A percentile compares a stretch with the other conserved stretches of the same genome.
Conservation (phyloP, 2,888 invertebrate species). For the Drosophila macrospina region DNA sequence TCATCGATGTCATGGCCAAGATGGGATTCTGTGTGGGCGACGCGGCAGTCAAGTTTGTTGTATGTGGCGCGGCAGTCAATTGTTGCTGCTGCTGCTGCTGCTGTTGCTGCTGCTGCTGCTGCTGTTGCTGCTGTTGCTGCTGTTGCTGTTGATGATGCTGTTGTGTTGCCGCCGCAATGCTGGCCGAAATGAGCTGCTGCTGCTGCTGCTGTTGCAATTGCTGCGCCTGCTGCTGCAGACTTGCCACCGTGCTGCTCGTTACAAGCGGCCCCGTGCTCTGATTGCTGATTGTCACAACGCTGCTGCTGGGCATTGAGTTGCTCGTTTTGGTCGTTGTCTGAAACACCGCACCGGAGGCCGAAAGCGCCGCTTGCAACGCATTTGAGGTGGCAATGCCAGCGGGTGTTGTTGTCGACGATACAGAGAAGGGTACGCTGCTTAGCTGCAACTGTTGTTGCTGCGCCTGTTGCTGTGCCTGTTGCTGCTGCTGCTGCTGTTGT, state of each 20-base stretch:
- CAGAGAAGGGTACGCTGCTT: slow-evolving; percentile 81
- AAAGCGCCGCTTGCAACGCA: slow-evolving; percentile 85
- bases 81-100: slow-evolving; percentile 83
- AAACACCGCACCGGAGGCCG: slow-evolving; percentile 85
- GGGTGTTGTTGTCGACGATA: slow-evolving; percentile 80
- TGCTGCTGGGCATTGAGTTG: slow-evolving; percentile 81
- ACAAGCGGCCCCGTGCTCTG: slow-evolving; percentile 80
- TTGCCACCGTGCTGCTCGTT: slow-evolving; percentile 82
- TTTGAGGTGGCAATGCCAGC: slow-evolving; percentile 82
- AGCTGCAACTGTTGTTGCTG: slow-evolving; percentile 76
- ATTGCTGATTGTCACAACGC: slow-evolving; percentile 84
- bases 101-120: slow-evolving; percentile 60
- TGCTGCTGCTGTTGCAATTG: slow-evolving; percentile 69
- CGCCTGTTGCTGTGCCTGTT: slow-evolving; percentile 72
- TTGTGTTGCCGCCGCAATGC: slow-evolving; percentile 47
- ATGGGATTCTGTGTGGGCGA: slow-evolving; percentile 85
- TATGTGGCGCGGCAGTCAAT: slow-evolving; percentile 51
- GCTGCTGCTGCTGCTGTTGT: slow-evolving; percentile 74
- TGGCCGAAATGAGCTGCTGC: slow-evolving; percentile 61
- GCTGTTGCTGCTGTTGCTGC: slow-evolving; percentile 63
- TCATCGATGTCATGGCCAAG: slow-evolving; percentile 84
- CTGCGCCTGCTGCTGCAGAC: slow-evolving; percentile 71
- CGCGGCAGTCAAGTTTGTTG: slow-evolving; percentile 74
- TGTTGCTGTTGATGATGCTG: slow-evolving; percentile 71
- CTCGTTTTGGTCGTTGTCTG: slow-evolving; percentile 76